Conservation (phyloP, 2,797 vertebrate species). For the Lagodon rhomboides region DNA sequence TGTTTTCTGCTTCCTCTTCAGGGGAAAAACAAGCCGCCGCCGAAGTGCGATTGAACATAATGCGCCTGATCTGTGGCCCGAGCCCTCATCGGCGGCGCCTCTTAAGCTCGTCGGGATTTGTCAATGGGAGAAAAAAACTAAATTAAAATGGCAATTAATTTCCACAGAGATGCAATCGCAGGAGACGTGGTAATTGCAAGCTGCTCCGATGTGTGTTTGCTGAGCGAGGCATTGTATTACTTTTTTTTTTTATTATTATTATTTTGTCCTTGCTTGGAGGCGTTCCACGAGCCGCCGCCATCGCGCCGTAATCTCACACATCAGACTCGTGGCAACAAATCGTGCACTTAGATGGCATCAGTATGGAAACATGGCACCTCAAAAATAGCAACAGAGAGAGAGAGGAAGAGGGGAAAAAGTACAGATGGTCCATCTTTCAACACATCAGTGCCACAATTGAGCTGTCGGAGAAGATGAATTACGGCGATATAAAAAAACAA, state of each 20-base stretch:
- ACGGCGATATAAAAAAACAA: conserved; percentile 73
- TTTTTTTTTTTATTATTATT: conserved; percentile 60
- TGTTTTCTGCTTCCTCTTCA: conserved; percentile 31
- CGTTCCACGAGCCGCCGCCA: conserved; percentile 60
- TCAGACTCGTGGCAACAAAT: conserved; percentile 65
- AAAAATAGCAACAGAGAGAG: conserved; percentile 60
- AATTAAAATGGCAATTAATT: conserved; percentile 77
- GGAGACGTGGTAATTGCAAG: conserved; percentile 71
- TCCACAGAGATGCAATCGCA: conserved; percentile 67
- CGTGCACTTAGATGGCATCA: conserved; percentile 54
- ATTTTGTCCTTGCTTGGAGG: conserved; percentile 80
- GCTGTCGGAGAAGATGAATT: conserved; percentile 78
- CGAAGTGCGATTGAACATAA: conserved; percentile 48
- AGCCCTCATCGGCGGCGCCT: conserved; percentile 53
- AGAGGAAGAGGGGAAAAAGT: conserved; percentile 45
- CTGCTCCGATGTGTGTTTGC: conserved; percentile 60
- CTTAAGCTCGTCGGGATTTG: conserved; percentile 60
- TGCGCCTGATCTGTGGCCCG: conserved; percentile 36
- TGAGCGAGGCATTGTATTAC: conserved; percentile 64
- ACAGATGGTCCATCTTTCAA: conserved; percentile 80
- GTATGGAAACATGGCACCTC: conserved; percentile 60
- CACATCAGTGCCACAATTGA: conserved; percentile 77
- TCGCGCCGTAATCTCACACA: conserved; percentile 67
- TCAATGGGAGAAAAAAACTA: conserved; percentile 64
- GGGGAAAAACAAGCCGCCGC: conserved; percentile 18